Evolutionary conservation across 2,113 vertebrate genomes (phyloP).

Genomic region (Seriola aureovittata): DNA sequence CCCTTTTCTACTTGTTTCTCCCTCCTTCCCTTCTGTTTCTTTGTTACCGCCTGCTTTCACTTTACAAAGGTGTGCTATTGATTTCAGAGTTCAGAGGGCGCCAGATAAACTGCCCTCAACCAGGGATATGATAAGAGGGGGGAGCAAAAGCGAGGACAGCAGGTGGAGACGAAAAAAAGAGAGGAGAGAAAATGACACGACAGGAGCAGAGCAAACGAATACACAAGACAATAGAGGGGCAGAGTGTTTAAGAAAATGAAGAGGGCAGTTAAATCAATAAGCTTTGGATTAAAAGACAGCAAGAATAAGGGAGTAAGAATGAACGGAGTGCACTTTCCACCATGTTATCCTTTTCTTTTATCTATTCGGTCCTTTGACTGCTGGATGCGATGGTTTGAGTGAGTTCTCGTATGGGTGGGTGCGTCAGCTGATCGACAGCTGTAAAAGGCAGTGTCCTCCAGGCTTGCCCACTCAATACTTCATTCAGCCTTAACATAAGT

Average conservation of each 20-base stretch:
- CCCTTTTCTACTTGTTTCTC: slow-evolving; percentile 6
- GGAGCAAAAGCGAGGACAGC: slow-evolving; percentile 18
- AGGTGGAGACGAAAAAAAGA: slow-evolving; percentile 26
- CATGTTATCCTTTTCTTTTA: slow-evolving; percentile 49
- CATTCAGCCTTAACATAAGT: slow-evolving; percentile 78
- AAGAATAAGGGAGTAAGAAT: slow-evolving; percentile 45
- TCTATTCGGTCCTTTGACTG: slow-evolving; percentile 57
- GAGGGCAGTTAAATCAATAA: slow-evolving; percentile 79
- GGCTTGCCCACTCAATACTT: slow-evolving; percentile 78
- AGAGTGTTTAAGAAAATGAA: slow-evolving; percentile 68
- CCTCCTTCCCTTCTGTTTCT: not conserved
- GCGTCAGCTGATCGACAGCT: slow-evolving; percentile 70
- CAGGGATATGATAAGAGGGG: slow-evolving; percentile 29
- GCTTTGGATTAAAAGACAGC: slow-evolving; percentile 66
- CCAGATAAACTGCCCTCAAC: slow-evolving; percentile 56
- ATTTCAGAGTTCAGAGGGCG: slow-evolving; percentile 67
- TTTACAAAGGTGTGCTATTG: slow-evolving; percentile 62
- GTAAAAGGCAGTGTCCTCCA: slow-evolving; percentile 77
- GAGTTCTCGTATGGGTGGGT: slow-evolving; percentile 39
- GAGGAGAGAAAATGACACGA: slow-evolving; percentile 37
- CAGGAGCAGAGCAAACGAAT: slow-evolving; percentile 52
- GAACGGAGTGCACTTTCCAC: slow-evolving; percentile 45
- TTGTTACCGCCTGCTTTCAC: slow-evolving; percentile 38
- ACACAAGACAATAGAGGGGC: slow-evolving; percentile 57
- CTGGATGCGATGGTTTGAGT: slow-evolving; percentile 51